Base-by-base conservation (phyloP, 2,888 invertebrate species). In the Dynastes grantii region DNA sequence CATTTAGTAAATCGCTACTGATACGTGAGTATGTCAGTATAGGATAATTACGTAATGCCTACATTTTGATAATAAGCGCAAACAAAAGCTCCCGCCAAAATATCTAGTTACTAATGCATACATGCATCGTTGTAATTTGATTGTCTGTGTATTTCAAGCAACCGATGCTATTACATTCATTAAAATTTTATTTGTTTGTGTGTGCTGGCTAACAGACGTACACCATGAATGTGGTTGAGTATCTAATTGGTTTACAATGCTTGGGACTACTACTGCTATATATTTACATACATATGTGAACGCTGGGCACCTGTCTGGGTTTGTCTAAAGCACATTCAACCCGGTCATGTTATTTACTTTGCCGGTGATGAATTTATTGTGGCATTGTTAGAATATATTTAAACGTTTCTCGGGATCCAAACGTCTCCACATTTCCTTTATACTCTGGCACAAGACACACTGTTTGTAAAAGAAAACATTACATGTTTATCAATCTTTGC, bases 251-350 rank as follows among this genome's bases (percentile, higher is more conserved):
- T 61, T 75, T 75, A 75, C 73, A 75, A 75, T 75, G 73, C 73
- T 13, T 63, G 6, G 61, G 22, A 61, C 73, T 55, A 75, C 45
- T 75, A 75, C 29, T 40, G 45, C 61, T 75, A 75, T 75, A 75
- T 75, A 75, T 73, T 73, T 73, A 73, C 73, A 40, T 61, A 49
- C 49, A 37, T 22, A 49, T 49, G 49, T 75, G 73, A 45, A 27
- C 22, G 73, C 29, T 75, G 61, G 73, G 58, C 73, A 75, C 73
- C 73, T 75, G 73, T 75, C 61, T 37, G 61, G 73, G 40, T 75
- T 75, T 75, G 73, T 75, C 73, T 75, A 11, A 45, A 61, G 73
- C 73, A 75, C 73, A 75, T 75, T 75, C 73, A 75, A 75, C 73
- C 45, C 45, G 73, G 45, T 75, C 55, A 55, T 55, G 55, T 55